Conservation (phyloP, 1,140 invertebrate genomes). For the Drosophila busckii region DNA sequence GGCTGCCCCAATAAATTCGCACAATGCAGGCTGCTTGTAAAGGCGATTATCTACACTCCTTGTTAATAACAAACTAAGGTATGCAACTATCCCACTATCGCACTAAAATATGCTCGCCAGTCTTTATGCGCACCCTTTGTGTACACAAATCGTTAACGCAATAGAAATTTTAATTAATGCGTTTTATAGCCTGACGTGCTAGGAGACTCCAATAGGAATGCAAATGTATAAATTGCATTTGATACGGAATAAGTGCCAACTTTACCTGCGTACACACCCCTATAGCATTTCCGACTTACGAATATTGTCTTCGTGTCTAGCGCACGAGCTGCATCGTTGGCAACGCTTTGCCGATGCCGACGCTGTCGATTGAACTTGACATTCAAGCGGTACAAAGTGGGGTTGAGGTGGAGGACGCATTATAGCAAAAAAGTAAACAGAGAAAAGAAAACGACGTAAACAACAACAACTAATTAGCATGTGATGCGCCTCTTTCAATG, state of each 20-base stretch:
- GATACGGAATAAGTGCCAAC: too few relatives aligned
- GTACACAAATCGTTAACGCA: constrained; percentile 5
- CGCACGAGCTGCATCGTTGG: not conserved
- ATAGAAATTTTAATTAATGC: constrained; percentile 21
- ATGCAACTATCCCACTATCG: too few relatives aligned
- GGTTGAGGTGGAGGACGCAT: constrained; percentile 1
- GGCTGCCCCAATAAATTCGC: too few relatives aligned
- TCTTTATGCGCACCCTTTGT: constrained; percentile 13
- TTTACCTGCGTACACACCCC: not conserved
- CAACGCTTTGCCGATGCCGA: constrained; percentile 4
- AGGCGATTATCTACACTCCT: too few relatives aligned
- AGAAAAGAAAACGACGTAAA: constrained; percentile 41
- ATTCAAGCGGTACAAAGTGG: constrained; percentile 11
- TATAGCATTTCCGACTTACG: not conserved
- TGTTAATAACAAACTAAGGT: too few relatives aligned
- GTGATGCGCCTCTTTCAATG: constrained; percentile 41
- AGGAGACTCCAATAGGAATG: too few relatives aligned
- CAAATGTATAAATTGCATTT: not conserved
- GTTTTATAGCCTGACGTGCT: too few relatives aligned
- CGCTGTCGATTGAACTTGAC: constrained; percentile 50
- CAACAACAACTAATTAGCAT: constrained; percentile 67
- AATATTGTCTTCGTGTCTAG: constrained; percentile 8
- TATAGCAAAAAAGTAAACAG: constrained; percentile 39
- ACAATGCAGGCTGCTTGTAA: too few relatives aligned
- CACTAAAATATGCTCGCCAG: too few relatives aligned